phyloP scores from a whole-genome alignment of 1,140 invertebrate genomes.

The Drosophila willistoni region DNA sequence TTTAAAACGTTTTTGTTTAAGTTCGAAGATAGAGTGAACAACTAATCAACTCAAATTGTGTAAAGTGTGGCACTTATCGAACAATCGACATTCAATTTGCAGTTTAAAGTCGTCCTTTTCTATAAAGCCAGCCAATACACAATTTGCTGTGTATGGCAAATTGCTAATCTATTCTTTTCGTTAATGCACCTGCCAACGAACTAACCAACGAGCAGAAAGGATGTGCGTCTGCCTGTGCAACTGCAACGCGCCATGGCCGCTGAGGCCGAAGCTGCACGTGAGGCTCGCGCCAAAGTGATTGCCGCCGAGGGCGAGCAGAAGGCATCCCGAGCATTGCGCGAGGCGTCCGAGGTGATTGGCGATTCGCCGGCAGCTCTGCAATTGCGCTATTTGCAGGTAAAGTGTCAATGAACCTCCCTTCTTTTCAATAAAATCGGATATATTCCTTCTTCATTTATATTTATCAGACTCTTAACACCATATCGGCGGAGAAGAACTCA shows the following conservation, averaged over 20 bases:
- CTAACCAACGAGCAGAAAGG: conserved; percentile 88
- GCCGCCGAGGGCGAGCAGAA: conserved; percentile 94
- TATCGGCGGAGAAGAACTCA: conserved; percentile 98
- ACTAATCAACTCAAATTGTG: background rate
- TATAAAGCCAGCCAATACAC: conserved; percentile 7
- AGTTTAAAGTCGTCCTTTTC: background rate
- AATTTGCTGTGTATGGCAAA: conserved; percentile 18
- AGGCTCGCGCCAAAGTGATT: conserved; percentile 92
- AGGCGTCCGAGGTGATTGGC: conserved; percentile 96
- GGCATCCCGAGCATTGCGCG: conserved; percentile 93
- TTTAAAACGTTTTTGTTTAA: too few relatives aligned
- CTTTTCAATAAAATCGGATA: background rate
- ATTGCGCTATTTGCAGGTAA: conserved; percentile 82
- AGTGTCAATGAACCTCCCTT: conserved; percentile 13
- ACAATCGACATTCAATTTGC: conserved; percentile 1
- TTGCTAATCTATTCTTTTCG: conserved; percentile 60
- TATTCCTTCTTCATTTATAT: background rate
- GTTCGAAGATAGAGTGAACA: background rate
- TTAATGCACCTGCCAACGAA: conserved; percentile 30
- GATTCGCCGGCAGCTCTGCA: conserved; percentile 96
- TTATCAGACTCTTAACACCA: conserved; percentile 93
- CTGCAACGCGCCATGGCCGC: conserved; percentile 96
- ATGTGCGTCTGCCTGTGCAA: conserved; percentile 94
- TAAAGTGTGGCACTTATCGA: background rate
- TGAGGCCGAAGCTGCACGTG: conserved; percentile 94